Base-by-base conservation (phyloP, 2,888 invertebrate genomes). In the Blastobasis lacticolella region DNA sequence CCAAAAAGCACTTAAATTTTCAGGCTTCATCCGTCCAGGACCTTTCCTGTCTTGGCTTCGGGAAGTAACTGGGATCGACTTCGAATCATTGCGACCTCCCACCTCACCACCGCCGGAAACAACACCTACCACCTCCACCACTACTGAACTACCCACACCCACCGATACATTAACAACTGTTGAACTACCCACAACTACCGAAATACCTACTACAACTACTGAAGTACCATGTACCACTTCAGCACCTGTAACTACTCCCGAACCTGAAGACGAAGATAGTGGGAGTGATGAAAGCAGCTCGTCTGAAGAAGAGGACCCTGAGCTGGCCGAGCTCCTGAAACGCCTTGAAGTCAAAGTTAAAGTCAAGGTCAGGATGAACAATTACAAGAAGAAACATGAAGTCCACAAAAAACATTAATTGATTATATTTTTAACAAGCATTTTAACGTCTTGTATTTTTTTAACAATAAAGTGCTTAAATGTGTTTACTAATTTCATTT, bases 1-100 rank as follows among this genome's bases (percentile, higher is more conserved):
- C 23, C 23, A 23, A 23, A 23, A 23, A 23, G 23, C 23, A 23
- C 23, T 23, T 10, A 49, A 10, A 36, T 48, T 60, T 54, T 0
- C 62, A 84, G 88, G 81, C 58, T 88, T 87, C 60, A 69, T 73
- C 10, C 78, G 87, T 1, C 69, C 85, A 1, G 85, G 81, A 37
- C 83, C 83, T 1, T 88, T 81, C 75, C 75, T 69, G 4, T 43
- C 60, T 10, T 88, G 88, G 88, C 69, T 80, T 50, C 56, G 61
- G 37, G 55, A 75, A 45, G 53, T 81, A 5, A 72, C 79, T 3
- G 81, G 81, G 1, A 62, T 86, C 10, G 78, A 86, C 55, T 86
- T 85, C 47, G 81, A 84, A 43, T 75, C 73, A 55, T 56, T 80
- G 0, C 56, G 69, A 4, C 49, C 51, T 5, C 49, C 57, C 3